A percentile compares a stretch with the other conserved stretches of the same genome.
Conservation (phyloP, 1,140 invertebrate genomes). For the Macrotrachela quadricornifera region DNA sequence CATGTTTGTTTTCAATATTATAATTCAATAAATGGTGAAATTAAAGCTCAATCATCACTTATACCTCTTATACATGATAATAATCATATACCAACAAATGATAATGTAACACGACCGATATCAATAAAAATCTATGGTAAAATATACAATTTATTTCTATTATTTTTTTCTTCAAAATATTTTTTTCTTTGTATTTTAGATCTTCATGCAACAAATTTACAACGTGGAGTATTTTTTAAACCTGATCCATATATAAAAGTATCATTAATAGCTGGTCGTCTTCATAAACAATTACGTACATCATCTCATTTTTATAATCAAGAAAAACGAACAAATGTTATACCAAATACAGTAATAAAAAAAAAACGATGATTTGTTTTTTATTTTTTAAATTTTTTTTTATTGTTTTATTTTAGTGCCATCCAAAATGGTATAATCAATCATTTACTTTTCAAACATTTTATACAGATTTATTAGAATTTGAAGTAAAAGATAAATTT, state of each 20-base stretch:
- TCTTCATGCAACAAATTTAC: constrained; percentile 28
- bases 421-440: constrained; percentile 12
- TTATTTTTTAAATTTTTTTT: constrained; percentile 3
- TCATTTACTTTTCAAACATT: constrained; percentile 27
- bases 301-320: constrained; percentile 26
- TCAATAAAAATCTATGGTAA: too few relatives aligned
- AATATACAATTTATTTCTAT: too few relatives aligned
- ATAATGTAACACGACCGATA: too few relatives aligned
- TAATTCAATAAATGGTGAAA: too few relatives aligned
- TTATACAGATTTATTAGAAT: constrained; percentile 30
- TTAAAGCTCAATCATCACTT: too few relatives aligned
- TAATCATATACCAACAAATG: too few relatives aligned
- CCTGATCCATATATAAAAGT: constrained; percentile 36
- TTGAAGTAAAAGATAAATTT: constrained; percentile 37
- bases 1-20: too few relatives aligned
- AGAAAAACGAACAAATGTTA: constrained; percentile 23
- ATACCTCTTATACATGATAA: too few relatives aligned
- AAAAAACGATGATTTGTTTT: constrained; percentile 26
- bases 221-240: constrained; percentile 35
- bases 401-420: constrained; percentile 5
- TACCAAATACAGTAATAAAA: constrained; percentile 25
- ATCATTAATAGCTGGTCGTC: constrained; percentile 25
- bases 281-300: constrained; percentile 14
- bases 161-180: too few relatives aligned
- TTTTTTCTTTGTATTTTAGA: constrained; percentile 10